Percentiles rank a stretch among this genome's conserved stretches.
These are phyloP conservation scores for Ictidomys tridecemlineatus DNA, from an alignment of 2,113 vertebrate genomes.

Conservation along the genomic window DNA sequence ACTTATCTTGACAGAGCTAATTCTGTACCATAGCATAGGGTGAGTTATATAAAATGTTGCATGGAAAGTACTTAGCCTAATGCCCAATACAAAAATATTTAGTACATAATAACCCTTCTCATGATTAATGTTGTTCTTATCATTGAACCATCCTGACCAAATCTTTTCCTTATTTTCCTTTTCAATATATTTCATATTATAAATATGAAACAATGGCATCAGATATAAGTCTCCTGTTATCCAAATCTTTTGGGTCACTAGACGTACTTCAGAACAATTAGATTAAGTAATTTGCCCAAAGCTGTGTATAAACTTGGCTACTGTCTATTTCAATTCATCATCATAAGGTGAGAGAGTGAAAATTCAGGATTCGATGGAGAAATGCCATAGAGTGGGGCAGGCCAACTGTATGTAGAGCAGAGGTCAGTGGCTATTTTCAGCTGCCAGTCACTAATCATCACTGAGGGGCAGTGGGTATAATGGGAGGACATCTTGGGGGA, in stretches of 20 bases:
- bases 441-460: background rate
- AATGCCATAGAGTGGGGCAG: background rate
- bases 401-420: background rate
- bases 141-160: background rate
- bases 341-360: slow-evolving; percentile 1
- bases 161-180: background rate
- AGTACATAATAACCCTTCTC: background rate
- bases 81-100: background rate
- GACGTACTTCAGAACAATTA: slow-evolving; percentile 36
- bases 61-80: background rate
- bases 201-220: background rate
- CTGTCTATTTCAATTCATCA: slow-evolving; percentile 36
- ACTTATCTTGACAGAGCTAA: background rate
- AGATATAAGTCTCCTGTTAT: background rate
- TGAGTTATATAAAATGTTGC: background rate
- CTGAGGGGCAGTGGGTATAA: background rate
- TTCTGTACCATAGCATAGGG: background rate
- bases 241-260: slow-evolving; percentile 30
- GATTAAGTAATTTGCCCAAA: slow-evolving; percentile 44
- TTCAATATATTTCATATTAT: background rate
- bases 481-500: background rate
- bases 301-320: slow-evolving; percentile 3
- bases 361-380: background rate
- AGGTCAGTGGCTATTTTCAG: background rate
- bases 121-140: background rate